Evolutionary conservation across 1,140 invertebrate species (phyloP), one percentile per base, ranked within the genome.

Genomic region (Gryllus bimaculatus): DNA sequence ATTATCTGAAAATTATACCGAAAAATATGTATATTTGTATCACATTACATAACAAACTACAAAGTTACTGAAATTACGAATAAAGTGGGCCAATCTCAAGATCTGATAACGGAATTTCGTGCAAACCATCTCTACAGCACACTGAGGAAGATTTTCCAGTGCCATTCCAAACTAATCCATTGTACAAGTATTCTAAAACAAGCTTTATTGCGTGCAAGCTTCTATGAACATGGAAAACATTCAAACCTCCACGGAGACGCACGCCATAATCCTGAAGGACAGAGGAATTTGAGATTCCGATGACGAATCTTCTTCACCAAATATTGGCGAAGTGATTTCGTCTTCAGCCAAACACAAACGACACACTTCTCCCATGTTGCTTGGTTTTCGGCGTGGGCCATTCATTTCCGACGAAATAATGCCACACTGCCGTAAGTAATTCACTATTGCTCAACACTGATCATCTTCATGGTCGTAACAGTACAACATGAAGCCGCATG

Each of bases 281-380:
- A 91, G 85, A 15, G 86, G 81, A 81, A 87, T 74, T 66, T 66
- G 54, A 47, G 20, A 15, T 8, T 79, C 47, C 20, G 47, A 83
- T 81, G 85, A 83, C 82, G 88, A 85, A 82, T 88, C 86, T 47
- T 85, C 82, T 39, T 81, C 77, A 48, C 81, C 83, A 74, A 88
- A 86, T 77, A 88, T 86, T 77, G 86, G 85, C 12, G 84, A 84
- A 48, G 83, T 86, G 80, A 87, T 86, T 83, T 88, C 88, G 82
- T 90, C 88, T 15, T 82, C 81, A 82, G 89, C 88, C 82, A 91
- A 88, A 86, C 90, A 91, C 80, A 91, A 87, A 85, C 90, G 87
- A 85, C 90, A 91, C 82, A 89, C 88, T 77, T 79, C 79, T 47
- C 79, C 75, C 79, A 79, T 76, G 8, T 79, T 75, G 73, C 21